Conservation (phyloP, 2,888 invertebrate species). For the Cheilosia variabilis region DNA sequence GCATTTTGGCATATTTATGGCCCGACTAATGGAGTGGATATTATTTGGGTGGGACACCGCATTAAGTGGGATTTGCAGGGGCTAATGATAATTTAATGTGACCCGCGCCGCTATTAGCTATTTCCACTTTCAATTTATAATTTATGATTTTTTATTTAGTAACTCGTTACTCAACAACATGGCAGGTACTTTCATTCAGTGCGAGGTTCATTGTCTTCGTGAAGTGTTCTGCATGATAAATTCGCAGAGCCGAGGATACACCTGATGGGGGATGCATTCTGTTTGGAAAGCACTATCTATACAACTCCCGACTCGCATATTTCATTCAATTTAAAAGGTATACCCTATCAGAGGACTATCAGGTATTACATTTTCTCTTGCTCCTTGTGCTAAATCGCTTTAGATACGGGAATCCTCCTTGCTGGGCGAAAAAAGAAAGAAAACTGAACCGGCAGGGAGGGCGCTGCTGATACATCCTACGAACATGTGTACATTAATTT, state of each 20-base stretch:
- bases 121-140: neutral
- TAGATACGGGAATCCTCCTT: conserved; percentile 39
- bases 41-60: conserved; percentile 39
- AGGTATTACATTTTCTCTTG: conserved; percentile 59
- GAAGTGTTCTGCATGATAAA: neutral
- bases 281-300: neutral
- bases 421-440: conserved; percentile 18
- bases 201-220: neutral
- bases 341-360: conserved; percentile 42
- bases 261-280: neutral
- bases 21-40: conserved; percentile 7
- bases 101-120: neutral
- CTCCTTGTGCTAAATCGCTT: conserved; percentile 65
- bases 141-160: neutral
- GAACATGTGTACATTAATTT: conserved; percentile 73
- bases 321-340: conserved; percentile 63
- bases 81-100: conserved; percentile 19
- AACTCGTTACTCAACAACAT: too few relatives aligned
- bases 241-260: neutral
- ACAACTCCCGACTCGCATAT: conserved; percentile 29
- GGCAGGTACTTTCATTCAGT: too few relatives aligned
- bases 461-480: conserved; percentile 27
- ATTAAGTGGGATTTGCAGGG: conserved; percentile 22
- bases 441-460: conserved; percentile 11
- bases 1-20: conserved; percentile 30